Base-by-base conservation (phyloP, 2,888 invertebrate species). In the Chamaedrilus cognettii region DNA sequence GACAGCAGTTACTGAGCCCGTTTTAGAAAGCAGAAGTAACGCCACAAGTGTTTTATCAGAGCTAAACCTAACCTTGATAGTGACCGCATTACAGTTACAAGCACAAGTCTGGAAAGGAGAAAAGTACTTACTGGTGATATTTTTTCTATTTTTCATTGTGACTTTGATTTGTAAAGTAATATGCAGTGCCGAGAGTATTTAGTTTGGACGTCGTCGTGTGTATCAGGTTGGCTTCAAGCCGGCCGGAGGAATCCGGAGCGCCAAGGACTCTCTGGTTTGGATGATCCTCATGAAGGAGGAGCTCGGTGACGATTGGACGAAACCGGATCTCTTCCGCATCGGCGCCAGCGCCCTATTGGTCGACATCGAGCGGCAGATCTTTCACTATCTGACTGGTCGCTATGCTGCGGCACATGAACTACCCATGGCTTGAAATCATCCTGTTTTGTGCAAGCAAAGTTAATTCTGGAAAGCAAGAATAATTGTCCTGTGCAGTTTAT, bases 181-280 rank as follows among this genome's bases (percentile, higher is more conserved):
- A n/a, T n/a, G n/a, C 42, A 42, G 19, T 19, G 11, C 11, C 11
- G 42, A 42, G 19, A 42, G 42, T 42, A 42, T 15, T 42, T 42
- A 11, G 42, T n/a, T n/a, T n/a, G n/a, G n/a, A n/a, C n/a, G n/a
- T n/a, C n/a, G n/a, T n/a, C n/a, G 19, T 42, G 19, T 42, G 19
- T 42, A 15, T 42, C 52, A 93, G 93, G 90, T 98, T 71, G 99
- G 99, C 1, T 88, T 99, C 67, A 99, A 99, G 85, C 96, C 99
- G 28, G 99, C 99, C 28, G 99, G 99, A 23, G 99, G 99, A 7
- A 93, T 99, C 57, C 88, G 91, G 72, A 92, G 92, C 0, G 88
- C 90, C 0, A 87, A 88, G 58, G 96, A 98, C 81, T 92, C 94
- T 0, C 86, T 96, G 34, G 87, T 89, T 68, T 99, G 96, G 95